Evolutionary conservation across 2,797 vertebrate species (phyloP).

Genomic region (Malacoctenus gilli): DNA sequence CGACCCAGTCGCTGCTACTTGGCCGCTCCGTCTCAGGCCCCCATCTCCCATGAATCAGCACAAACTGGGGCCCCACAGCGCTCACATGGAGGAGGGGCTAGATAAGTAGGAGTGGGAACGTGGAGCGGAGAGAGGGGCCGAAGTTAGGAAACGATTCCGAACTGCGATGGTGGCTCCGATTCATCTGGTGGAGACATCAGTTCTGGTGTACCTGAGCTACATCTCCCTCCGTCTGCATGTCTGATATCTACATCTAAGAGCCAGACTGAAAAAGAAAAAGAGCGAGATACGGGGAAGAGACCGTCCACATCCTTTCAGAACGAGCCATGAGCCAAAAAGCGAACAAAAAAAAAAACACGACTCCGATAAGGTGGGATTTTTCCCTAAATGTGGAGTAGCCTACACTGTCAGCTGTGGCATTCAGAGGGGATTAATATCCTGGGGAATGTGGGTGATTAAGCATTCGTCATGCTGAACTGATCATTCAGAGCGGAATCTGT

Average conservation of each 20-base stretch:
- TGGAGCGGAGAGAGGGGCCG: slow-evolving; percentile 7
- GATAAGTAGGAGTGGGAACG: slow-evolving; percentile 24
- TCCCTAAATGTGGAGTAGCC: slow-evolving; percentile 25
- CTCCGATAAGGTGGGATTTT: slow-evolving; percentile 19
- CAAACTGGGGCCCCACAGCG: slow-evolving; percentile 31
- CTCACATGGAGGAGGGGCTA: slow-evolving; percentile 16
- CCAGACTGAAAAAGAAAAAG: slow-evolving; percentile 1
- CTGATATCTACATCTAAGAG: slow-evolving; percentile 3
- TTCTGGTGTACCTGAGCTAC: background rate
- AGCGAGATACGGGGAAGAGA: too few species aligned
- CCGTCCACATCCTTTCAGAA: too few species aligned
- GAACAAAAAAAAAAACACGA: too few species aligned
- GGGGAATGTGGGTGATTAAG: slow-evolving; percentile 56
- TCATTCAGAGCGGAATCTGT: slow-evolving; percentile 41
- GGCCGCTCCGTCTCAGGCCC: slow-evolving; percentile 55
- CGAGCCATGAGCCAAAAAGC: too few species aligned
- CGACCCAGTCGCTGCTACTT: slow-evolving; percentile 42
- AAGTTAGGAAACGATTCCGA: slow-evolving; percentile 14
- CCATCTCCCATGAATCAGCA: slow-evolving; percentile 58
- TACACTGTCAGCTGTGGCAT: slow-evolving; percentile 43
- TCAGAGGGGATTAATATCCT: slow-evolving; percentile 51
- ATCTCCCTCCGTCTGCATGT: slow-evolving; percentile 3
- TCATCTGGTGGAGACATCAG: background rate
- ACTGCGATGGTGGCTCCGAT: slow-evolving; percentile 10
- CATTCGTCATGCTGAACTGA: slow-evolving; percentile 55